Evolutionary conservation across 1,140 invertebrate genomes (phyloP), one percentile per base, ranked within the genome.

Genomic region (Spodoptera frugiperda): DNA sequence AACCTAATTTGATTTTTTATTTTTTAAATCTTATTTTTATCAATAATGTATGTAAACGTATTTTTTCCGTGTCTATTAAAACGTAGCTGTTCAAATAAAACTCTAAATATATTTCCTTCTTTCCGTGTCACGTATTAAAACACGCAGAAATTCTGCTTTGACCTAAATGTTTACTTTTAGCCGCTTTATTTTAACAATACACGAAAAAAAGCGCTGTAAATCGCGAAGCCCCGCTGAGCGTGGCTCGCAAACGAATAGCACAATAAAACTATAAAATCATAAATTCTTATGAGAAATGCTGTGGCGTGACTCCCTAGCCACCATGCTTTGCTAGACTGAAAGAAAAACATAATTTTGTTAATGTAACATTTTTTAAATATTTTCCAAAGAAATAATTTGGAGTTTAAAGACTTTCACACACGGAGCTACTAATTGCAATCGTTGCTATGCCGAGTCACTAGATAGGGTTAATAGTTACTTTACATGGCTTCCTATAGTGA

Each of bases 231-330:
- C 71, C 55, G 59, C 57, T 39, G 19, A 75, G 57, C 25, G 8
- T 25, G 48, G 55, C 57, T 57, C 30, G 19, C 59, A n/a, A 59
- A 46, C 55, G 59, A 65, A 65, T 54, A 53, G 44, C 30, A 19
- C 46, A 63, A 75, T 75, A 75, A 75, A 75, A 75, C 72, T 75
- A 75, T 75, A 75, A 75, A 75, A 75, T 75, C 57, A 75, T 75
- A 75, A 75, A 75, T 75, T 30, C 59, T 30, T 53, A 39, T 75
- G 72, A 75, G 33, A 48, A 63, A 75, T 75, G 72, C 72, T 65
- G 9, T 63, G 59, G 72, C 72, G 72, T 75, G 72, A 75, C 72
- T 65, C 8, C 48, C 30, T 21, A 53, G 30, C 46, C 72, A 73
- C 39, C 55, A 48, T 59, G 70, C 70, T 73, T 73, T 59, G 19